Evolutionary conservation across 2,797 vertebrate genomes (phyloP).

Genomic region (Schizopygopsis malacanthus): DNA sequence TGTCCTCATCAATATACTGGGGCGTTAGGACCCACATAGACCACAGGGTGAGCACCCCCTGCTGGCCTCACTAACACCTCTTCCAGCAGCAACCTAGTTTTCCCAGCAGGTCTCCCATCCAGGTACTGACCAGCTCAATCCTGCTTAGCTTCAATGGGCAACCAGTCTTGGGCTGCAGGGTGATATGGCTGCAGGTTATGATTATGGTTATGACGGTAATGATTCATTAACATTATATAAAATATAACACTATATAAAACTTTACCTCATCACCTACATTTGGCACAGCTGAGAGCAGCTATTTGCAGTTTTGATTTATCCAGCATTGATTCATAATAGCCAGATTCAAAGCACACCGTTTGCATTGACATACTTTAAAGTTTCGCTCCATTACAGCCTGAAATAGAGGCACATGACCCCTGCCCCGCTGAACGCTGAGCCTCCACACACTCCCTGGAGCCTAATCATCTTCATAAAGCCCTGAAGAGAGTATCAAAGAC

Average conservation of each 20-base stretch:
- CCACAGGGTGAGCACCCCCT: too few species aligned
- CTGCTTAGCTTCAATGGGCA: too few species aligned
- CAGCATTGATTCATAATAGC: not conserved
- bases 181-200: too few species aligned
- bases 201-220: not conserved
- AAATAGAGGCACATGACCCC: constrained; percentile 78
- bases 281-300: not conserved
- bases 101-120: too few species aligned
- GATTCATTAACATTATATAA: not conserved
- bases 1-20: too few species aligned
- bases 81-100: too few species aligned
- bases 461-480: constrained; percentile 70
- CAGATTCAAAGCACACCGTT: not conserved
- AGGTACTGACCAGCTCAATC: too few species aligned
- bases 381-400: constrained; percentile 64
- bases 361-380: constrained; percentile 13
- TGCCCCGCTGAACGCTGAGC: constrained; percentile 56
- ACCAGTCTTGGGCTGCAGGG: too few species aligned
- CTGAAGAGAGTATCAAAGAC: constrained; percentile 51
- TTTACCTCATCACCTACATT: not conserved
- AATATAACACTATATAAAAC: not conserved
- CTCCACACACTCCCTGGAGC: constrained; percentile 63
- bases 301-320: not conserved
- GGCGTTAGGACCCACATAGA: too few species aligned
- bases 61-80: too few species aligned